Conservation (phyloP, 2,113 vertebrate genomes). For the Chitala chitala region DNA sequence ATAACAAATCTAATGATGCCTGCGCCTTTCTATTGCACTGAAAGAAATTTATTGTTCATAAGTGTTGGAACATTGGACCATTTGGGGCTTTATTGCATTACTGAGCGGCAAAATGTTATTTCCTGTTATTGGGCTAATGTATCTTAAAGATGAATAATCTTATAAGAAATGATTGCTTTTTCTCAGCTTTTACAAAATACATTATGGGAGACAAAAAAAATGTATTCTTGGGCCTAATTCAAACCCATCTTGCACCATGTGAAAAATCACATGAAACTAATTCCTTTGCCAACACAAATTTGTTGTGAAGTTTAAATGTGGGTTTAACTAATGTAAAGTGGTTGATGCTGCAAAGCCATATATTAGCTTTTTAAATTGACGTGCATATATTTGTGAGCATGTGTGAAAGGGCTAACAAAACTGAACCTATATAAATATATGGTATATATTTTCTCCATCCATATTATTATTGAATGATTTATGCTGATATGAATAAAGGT, state of each 20-base stretch:
- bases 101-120: constrained; percentile 71
- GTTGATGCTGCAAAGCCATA: no score
- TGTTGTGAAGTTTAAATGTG: no score
- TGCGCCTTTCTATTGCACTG: constrained; percentile 62
- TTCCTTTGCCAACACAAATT: no score
- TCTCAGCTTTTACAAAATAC: constrained; percentile 65
- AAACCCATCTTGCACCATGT: not conserved
- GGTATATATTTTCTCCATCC: no score
- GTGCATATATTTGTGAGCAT: no score
- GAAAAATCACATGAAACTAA: no score
- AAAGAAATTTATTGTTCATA: constrained; percentile 71
- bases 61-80: constrained; percentile 63
- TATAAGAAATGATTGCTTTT: constrained; percentile 74
- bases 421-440: no score
- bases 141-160: constrained; percentile 86
- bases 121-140: constrained; percentile 85
- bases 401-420: no score
- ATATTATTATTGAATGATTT: no score
- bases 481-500: no score
- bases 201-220: constrained; percentile 49
- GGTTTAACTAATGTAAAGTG: no score
- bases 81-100: constrained; percentile 83
- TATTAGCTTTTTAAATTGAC: not conserved
- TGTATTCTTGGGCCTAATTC: not conserved
- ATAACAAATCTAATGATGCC: constrained; percentile 76